These are phyloP conservation scores for Trachurus trachurus DNA, from an alignment of 2,797 vertebrate species.

Conservation along the genomic window DNA sequence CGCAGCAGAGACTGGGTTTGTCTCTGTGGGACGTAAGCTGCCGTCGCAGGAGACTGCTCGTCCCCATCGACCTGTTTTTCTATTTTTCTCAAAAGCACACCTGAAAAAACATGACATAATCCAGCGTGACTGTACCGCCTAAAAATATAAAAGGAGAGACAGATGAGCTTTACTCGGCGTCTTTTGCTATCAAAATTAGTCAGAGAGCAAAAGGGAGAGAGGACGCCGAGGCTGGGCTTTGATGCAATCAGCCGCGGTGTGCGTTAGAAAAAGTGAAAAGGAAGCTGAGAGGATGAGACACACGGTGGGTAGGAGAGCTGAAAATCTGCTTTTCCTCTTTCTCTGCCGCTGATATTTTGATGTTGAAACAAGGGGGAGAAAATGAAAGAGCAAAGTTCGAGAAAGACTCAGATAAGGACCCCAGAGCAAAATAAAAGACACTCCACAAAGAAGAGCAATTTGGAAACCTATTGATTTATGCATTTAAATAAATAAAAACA, in stretches of 20 bases:
- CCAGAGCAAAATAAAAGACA: not conserved
- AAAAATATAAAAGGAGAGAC: constrained; percentile 48
- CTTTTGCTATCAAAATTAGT: constrained; percentile 80
- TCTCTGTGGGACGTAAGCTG: constrained; percentile 47
- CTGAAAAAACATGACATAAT: constrained; percentile 65
- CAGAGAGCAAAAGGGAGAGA: constrained; percentile 68
- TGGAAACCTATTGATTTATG: not conserved
- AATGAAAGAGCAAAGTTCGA: constrained; percentile 4
- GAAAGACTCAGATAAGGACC: not conserved
- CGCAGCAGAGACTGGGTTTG: constrained; percentile 34
- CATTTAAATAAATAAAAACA: constrained; percentile 16
- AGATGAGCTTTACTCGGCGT: constrained; percentile 55
- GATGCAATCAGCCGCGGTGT: constrained; percentile 68
- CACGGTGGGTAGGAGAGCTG: constrained; percentile 58
- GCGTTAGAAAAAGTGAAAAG: constrained; percentile 69
- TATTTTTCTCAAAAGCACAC: constrained; percentile 7
- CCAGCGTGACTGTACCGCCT: constrained; percentile 31
- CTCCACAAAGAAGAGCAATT: not conserved
- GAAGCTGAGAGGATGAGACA: constrained; percentile 73
- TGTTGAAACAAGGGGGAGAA: constrained; percentile 28
- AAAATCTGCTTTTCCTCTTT: constrained; percentile 67
- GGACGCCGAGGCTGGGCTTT: constrained; percentile 70
- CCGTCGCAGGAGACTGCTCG: constrained; percentile 23
- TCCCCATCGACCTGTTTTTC: constrained; percentile 42
- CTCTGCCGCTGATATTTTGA: constrained; percentile 52